Evolutionary conservation across 2,797 vertebrate genomes (phyloP).

Genomic region (Cryptoblepharus egeriae): DNA sequence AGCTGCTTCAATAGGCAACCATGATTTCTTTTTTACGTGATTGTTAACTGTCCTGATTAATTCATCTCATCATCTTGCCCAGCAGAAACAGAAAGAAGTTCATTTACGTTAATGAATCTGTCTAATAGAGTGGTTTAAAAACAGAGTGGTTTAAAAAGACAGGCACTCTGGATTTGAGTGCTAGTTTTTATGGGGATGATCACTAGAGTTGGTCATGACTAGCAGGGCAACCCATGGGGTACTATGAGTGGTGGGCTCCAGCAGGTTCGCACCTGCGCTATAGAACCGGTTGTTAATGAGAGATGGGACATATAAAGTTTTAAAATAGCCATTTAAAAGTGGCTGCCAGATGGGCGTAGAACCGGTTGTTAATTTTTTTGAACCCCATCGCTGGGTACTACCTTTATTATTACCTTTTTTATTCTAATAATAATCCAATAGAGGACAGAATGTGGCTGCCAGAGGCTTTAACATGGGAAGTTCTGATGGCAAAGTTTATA

Average conservation of each 20-base stretch:
- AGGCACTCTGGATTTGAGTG: neutral
- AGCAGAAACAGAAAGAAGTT: conserved; percentile 35
- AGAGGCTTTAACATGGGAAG: conserved; percentile 3
- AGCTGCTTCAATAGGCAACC: conserved; percentile 57
- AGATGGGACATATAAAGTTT: too few species aligned
- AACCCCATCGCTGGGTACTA: too few species aligned
- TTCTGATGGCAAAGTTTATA: neutral
- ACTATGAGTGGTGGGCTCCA: too few species aligned
- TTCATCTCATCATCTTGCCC: conserved; percentile 51
- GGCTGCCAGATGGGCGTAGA: too few species aligned
- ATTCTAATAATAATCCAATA: conserved; percentile 5
- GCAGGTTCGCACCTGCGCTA: too few species aligned
- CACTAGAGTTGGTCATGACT: too few species aligned
- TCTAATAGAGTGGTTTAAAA: neutral
- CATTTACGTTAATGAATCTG: conserved; percentile 29
- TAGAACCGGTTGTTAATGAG: too few species aligned
- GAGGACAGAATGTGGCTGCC: neutral
- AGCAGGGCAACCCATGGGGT: too few species aligned
- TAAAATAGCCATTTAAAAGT: too few species aligned
- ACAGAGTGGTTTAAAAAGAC: conserved; percentile 5
- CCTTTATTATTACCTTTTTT: too few species aligned
- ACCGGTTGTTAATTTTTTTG: too few species aligned
- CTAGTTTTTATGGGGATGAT: too few species aligned
- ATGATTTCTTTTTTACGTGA: conserved; percentile 59
- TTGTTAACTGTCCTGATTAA: conserved; percentile 51